Conservation (phyloP, 2,888 invertebrate species). For the Silvanus unidentatus region DNA sequence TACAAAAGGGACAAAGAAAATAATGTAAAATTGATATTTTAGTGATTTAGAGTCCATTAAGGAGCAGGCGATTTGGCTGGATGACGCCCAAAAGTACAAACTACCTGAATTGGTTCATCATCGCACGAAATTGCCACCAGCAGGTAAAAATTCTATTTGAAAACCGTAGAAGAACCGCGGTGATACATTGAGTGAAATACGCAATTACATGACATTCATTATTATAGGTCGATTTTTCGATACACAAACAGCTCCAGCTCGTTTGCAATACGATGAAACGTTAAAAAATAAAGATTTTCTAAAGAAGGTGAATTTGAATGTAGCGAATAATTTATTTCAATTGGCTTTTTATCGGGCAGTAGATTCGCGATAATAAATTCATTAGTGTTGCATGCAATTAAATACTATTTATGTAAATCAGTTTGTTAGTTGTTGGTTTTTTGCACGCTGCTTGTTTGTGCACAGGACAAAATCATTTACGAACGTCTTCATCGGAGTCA, state of each 20-base stretch:
- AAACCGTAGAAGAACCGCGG: no score
- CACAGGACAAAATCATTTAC: constrained; percentile 34
- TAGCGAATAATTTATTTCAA: constrained; percentile 8
- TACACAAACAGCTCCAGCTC: constrained; percentile 46
- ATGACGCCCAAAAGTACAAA: constrained; percentile 64
- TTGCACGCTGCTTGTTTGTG: constrained; percentile 35
- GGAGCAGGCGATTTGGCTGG: constrained; percentile 66
- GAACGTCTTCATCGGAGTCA: constrained; percentile 31
- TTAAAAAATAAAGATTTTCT: constrained; percentile 24
- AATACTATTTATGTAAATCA: constrained; percentile 11
- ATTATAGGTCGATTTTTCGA: constrained; percentile 32
- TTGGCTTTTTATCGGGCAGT: no score
- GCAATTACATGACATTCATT: not conserved
- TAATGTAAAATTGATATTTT: not conserved
- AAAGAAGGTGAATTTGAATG: constrained; percentile 23
- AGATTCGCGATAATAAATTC: not conserved
- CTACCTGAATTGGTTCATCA: constrained; percentile 62
- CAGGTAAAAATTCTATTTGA: constrained; percentile 42
- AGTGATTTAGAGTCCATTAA: constrained; percentile 66
- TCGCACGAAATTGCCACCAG: constrained; percentile 64
- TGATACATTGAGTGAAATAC: not conserved
- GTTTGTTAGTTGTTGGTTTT: constrained; percentile 9
- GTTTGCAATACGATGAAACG: constrained; percentile 36
- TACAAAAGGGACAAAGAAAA: not conserved
- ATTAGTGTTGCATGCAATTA: constrained; percentile 1